A percentile compares a stretch with the other conserved stretches of the same genome.
phyloP scores from a whole-genome alignment of 2,888 invertebrate genomes.

The Scrobipalpa atriplicella region DNA sequence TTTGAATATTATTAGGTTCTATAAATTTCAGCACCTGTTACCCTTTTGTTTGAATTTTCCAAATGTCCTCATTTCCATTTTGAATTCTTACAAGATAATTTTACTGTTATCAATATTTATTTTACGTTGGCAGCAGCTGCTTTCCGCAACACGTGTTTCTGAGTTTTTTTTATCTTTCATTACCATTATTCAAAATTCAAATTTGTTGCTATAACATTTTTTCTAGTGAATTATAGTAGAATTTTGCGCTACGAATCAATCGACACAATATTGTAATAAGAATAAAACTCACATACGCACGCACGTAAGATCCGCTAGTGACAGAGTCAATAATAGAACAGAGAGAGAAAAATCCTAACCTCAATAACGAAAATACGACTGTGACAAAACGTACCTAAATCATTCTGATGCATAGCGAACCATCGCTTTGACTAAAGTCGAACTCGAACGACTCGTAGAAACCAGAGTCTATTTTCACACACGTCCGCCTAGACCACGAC shows the following conservation, averaged over 20 bases:
- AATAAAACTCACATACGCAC: slow-evolving; percentile 6
- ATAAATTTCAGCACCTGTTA: slow-evolving; percentile 12
- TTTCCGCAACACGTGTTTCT: not conserved
- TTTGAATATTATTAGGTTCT: not conserved
- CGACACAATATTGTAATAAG: not conserved
- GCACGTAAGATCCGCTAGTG: not conserved
- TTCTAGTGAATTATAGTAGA: not conserved
- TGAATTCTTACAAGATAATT: not conserved
- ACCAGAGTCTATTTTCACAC: slow-evolving; percentile 65
- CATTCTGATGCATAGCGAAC: slow-evolving; percentile 54
- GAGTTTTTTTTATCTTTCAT: too few relatives aligned
- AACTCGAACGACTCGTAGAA: slow-evolving; percentile 56
- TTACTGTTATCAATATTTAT: slow-evolving; percentile 4
- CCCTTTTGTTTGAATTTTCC: slow-evolving; percentile 13
- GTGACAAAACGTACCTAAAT: slow-evolving; percentile 51
- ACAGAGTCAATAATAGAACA: slow-evolving; percentile 21
- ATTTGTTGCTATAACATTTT: too few relatives aligned
- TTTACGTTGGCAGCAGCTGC: not conserved
- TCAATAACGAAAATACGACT: slow-evolving; percentile 29
- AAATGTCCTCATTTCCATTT: not conserved
- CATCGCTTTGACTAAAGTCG: slow-evolving; percentile 60
- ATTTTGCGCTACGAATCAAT: not conserved
- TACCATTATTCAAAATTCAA: too few relatives aligned
- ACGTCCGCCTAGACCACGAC: slow-evolving; percentile 63
- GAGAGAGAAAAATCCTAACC: slow-evolving; percentile 20